Evolutionary conservation across 2,113 vertebrate species (phyloP), one percentile per base, ranked within the genome.

Genomic region (Coturnix japonica): DNA sequence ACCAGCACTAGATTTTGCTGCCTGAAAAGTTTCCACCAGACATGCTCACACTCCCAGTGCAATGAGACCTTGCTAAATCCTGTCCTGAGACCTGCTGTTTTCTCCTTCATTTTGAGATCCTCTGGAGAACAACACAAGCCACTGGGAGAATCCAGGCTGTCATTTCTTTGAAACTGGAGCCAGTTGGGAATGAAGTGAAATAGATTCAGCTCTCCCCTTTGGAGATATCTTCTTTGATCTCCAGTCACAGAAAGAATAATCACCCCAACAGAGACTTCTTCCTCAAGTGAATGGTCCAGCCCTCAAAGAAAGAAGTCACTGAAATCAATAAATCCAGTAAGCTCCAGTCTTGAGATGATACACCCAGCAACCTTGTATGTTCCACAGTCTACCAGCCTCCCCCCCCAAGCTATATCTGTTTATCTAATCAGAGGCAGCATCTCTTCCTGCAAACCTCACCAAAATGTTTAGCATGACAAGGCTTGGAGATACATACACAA

Each of bases 251-350:
- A 91, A 91, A 81, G 30, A 87, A 75, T 72, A 75, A 90, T 61
- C 37, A 81, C 28, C 21, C 44, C 51, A 26, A 56, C 3, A 3
- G 49, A 93, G 64, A 92, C 74, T 70, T 90, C 59, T 0, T 5
- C 23, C 53, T 79, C 33, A 77, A 89, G 25, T 26, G 41, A 95
- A 78, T 41, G 54, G 66, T 33, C 57, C 25, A 76, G 31, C 41
- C 74, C 85, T 82, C 67, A 51, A 73, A 84, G 59, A 41, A 43
- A 82, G 37, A 23, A 70, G 22, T 37, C 71, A 63, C 64, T 44
- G 71, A 94, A 94, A 87, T 70, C 86, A 87, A 82, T 84, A 49
- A 66, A 79, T 70, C 9, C 70, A 66, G 47, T 65, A 91, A 91
- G 16, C 28, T 89, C 39, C 69, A 53, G 56, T 46, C 59, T 81